Evolutionary conservation across 2,888 invertebrate genomes (phyloP), one percentile per base, ranked within the genome.

Genomic region (Eledona agricola): DNA sequence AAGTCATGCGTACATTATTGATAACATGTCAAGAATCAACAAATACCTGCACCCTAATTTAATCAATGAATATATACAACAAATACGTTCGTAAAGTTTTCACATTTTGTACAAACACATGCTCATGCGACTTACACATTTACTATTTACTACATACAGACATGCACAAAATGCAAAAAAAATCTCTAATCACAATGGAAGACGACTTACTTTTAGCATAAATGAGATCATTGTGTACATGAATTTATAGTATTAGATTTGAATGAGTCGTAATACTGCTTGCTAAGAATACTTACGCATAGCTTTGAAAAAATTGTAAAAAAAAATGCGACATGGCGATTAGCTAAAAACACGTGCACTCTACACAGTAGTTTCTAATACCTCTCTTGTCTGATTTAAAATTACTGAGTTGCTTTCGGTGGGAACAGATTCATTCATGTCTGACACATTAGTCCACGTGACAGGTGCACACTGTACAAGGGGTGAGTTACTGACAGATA

Each of bases 291-390:
- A 54, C 57, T 57, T 53, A 57, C 46, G 50, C 29, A 58, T 54
- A 42, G 56, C 51, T 51, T 34, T 51, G 23, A 52, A 34, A 26
- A 31, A 51, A 52, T 31, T 20, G 47, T 52, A 47, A 42, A 25
- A 28, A 50, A 57, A 55, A 38, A 55, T 51, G 58, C 55, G 51
- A 32, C 49, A 42, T 40, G 45, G 38, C 50, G 53, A 43, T 54
- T 32, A 29, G 51, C 52, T 51, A 55, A n/a, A n/a, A 60, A 62
- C 57, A 65, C 56, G 52, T 55, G 57, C 60, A 60, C 60, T 62
- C 76, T 79, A 85, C 77, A 85, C 85, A 75, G 85, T 85, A 68
- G 85, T 85, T 82, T 85, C 85, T 73, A 85, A 78, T 84, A 85
- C 85, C 85, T 85, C 85, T 73, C 75, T 72, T 45, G 72, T 58